Evolutionary conservation across 2,113 vertebrate genomes (phyloP).

Genomic region (Tor tambroides): DNA sequence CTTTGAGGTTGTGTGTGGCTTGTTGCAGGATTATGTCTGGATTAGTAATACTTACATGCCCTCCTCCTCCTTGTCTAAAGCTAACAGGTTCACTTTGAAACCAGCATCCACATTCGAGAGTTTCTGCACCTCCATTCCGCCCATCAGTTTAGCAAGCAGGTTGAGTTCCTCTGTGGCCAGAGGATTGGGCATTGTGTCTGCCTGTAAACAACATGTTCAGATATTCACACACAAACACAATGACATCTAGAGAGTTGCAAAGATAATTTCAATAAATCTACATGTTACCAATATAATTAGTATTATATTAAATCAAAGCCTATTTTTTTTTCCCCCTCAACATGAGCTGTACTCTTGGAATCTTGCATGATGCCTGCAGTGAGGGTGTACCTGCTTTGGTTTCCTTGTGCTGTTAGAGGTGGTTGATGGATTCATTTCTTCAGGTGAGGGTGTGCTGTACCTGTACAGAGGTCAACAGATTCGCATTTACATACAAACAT

Average conservation of each 20-base stretch:
- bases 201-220: slow-evolving; percentile 67
- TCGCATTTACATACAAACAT: not conserved
- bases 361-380: not conserved
- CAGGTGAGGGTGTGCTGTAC: slow-evolving; percentile 79
- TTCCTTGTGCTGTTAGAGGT: slow-evolving; percentile 71
- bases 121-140: slow-evolving; percentile 80
- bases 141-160: slow-evolving; percentile 88
- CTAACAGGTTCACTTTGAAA: slow-evolving; percentile 86
- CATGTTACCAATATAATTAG: not conserved
- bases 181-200: slow-evolving; percentile 78
- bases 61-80: slow-evolving; percentile 83
- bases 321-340: not conserved
- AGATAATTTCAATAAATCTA: not conserved
- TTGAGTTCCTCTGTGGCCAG: slow-evolving; percentile 95
- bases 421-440: slow-evolving; percentile 79
- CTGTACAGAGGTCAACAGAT: slow-evolving; percentile 66
- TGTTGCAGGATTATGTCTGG: slow-evolving; percentile 5
- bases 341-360: not conserved
- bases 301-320: not conserved
- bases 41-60: slow-evolving; percentile 69
- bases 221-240: not conserved
- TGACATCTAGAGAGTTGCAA: not conserved
- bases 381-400: slow-evolving; percentile 76
- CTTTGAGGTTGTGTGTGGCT: not conserved
- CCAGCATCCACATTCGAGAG: slow-evolving; percentile 64